Percentiles rank a stretch among this genome's conserved stretches.
Evolutionary conservation across 2,797 vertebrate species (phyloP).

Genomic region (Cirrhinus molitorella): DNA sequence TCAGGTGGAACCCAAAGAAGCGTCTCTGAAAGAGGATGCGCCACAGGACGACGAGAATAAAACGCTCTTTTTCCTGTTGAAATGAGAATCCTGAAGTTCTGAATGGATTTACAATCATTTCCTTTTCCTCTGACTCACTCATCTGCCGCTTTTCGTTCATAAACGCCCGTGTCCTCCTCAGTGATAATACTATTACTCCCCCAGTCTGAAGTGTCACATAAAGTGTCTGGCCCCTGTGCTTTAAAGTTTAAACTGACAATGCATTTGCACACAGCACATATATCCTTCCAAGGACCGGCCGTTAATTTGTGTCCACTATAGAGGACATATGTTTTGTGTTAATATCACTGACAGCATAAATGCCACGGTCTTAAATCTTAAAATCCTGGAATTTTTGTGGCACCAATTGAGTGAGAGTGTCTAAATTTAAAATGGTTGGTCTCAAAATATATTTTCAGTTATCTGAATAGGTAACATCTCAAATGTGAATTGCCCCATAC

Average conservation of each 20-base stretch:
- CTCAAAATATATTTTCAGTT: background rate
- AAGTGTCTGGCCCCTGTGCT: conserved; percentile 14
- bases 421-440: background rate
- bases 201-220: conserved; percentile 30
- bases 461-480: background rate
- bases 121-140: conserved; percentile 78
- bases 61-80: conserved; percentile 63
- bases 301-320: background rate
- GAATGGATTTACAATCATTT: conserved; percentile 84
- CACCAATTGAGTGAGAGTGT: background rate
- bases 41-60: conserved; percentile 62
- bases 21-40: conserved; percentile 63
- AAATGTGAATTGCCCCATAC: background rate
- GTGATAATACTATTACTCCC: conserved; percentile 11
- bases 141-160: conserved; percentile 67
- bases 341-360: background rate
- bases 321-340: conserved; percentile 37
- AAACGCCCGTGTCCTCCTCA: conserved; percentile 62
- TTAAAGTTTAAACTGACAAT: conserved; percentile 5
- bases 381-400: background rate
- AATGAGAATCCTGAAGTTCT: conserved; percentile 78
- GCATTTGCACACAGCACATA: conserved; percentile 1
- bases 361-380: background rate
- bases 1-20: conserved; percentile 70
- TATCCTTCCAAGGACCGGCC: background rate